phyloP scores from a whole-genome alignment of 1,140 invertebrate species.

The Caenorhabditis remanei region DNA sequence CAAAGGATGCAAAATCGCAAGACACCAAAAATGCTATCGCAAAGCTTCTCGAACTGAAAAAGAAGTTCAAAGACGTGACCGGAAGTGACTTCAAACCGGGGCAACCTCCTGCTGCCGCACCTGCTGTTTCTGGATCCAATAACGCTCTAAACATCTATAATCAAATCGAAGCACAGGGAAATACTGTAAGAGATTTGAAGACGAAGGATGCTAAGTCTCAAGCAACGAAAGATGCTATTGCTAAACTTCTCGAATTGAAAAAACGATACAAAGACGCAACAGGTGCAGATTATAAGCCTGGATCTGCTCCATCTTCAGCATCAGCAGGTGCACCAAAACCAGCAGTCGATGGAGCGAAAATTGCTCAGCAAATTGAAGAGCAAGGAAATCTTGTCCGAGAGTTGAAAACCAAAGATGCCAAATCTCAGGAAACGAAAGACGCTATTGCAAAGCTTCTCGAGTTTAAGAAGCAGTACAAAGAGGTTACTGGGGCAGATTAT shows the following conservation, averaged over 20 bases:
- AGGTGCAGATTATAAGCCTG: constrained; percentile 68
- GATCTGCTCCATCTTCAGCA: constrained; percentile 1
- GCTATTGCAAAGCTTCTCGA: constrained; percentile 68
- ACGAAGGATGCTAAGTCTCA: constrained; percentile 61
- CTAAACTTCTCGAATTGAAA: constrained; percentile 68
- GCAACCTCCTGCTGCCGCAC: neutral
- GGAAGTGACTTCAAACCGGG: constrained; percentile 63
- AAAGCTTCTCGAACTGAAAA: constrained; percentile 64
- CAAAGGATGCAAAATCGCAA: constrained; percentile 66
- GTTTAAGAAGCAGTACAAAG: constrained; percentile 66
- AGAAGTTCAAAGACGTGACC: constrained; percentile 9
- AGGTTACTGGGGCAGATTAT: constrained; percentile 41
- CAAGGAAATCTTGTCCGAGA: constrained; percentile 70
- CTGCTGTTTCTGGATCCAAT: constrained; percentile 40
- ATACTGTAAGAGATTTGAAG: constrained; percentile 62
- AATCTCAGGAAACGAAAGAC: constrained; percentile 81
- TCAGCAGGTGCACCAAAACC: neutral
- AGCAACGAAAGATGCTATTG: constrained; percentile 69
- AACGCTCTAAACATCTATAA: neutral
- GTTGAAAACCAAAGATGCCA: constrained; percentile 69
- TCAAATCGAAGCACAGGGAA: constrained; percentile 57
- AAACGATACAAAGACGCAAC: constrained; percentile 67
- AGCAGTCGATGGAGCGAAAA: neutral
- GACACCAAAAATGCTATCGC: constrained; percentile 68
- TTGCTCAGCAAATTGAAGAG: constrained; percentile 64